phyloP scores from a whole-genome alignment of 1,140 invertebrate species.

The Tetranychus cinnabarinus region DNA sequence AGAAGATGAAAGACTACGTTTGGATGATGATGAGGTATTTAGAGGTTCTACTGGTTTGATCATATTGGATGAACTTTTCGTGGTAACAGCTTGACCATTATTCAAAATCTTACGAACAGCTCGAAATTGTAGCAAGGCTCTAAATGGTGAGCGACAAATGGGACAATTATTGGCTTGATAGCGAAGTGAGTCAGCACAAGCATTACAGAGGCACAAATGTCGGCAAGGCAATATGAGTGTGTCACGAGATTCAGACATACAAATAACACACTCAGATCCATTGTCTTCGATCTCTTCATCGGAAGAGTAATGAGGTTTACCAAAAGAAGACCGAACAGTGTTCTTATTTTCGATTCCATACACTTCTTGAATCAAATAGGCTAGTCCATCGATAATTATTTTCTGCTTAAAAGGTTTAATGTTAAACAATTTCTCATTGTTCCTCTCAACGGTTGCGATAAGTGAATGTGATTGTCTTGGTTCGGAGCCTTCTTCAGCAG shows the following conservation, averaged over 20 bases:
- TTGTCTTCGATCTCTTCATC: constrained; percentile 82
- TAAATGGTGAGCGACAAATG: constrained; percentile 87
- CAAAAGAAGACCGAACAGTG: constrained; percentile 16
- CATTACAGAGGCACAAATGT: constrained; percentile 89
- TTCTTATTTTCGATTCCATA: constrained; percentile 99
- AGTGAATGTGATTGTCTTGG: constrained; percentile 80
- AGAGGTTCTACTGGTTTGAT: background rate
- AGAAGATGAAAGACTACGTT: too few species aligned
- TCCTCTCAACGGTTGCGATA: constrained; percentile 74
- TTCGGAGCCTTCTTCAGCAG: constrained; percentile 75
- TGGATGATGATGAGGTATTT: too few species aligned
- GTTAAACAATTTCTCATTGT: constrained; percentile 62
- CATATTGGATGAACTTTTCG: too few species aligned
- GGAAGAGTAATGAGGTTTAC: background rate
- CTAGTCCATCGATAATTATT: constrained; percentile 85
- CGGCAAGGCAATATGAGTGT: constrained; percentile 92
- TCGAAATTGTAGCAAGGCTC: constrained; percentile 81
- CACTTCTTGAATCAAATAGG: constrained; percentile 92
- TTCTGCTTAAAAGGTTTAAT: constrained; percentile 95
- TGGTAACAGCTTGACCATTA: background rate
- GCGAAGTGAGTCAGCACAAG: constrained; percentile 80
- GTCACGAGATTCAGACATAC: constrained; percentile 90
- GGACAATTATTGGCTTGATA: constrained; percentile 95
- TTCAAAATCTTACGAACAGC: constrained; percentile 43
- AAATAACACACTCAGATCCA: constrained; percentile 95